These are phyloP conservation scores for Eupithecia pulchellata DNA, from an alignment of 2,888 invertebrate species.

Conservation along the genomic window DNA sequence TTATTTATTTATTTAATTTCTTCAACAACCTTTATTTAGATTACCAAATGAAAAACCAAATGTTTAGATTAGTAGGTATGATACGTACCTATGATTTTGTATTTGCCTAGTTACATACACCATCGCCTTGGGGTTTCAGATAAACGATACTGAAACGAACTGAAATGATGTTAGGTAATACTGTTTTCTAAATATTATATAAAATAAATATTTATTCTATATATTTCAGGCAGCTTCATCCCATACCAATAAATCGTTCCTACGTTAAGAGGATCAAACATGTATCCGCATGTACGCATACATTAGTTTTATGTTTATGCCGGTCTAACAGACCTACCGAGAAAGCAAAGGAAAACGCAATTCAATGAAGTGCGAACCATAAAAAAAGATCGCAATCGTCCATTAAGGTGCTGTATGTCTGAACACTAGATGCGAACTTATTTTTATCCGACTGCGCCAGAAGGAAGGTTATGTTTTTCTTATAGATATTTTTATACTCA, in stretches of 20 bases:
- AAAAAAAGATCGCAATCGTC: conserved; percentile 2
- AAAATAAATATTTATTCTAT: background rate
- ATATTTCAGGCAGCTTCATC: background rate
- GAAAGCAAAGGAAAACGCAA: conserved; percentile 5
- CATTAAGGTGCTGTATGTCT: background rate
- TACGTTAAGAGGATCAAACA: background rate
- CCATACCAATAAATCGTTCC: background rate
- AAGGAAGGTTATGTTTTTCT: background rate
- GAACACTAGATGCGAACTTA: background rate
- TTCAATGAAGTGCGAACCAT: conserved; percentile 14
- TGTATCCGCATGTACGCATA: background rate
- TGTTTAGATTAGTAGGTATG: too few species aligned
- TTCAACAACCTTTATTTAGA: too few species aligned
- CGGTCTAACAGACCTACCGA: background rate
- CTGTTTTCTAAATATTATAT: too few species aligned
- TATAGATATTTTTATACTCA: background rate
- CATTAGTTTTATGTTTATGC: background rate
- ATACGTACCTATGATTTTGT: too few species aligned
- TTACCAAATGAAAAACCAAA: too few species aligned
- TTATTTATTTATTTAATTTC: too few species aligned
- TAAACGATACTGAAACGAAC: too few species aligned
- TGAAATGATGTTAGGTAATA: too few species aligned
- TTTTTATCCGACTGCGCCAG: background rate
- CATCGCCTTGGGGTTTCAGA: too few species aligned
- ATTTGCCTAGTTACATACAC: too few species aligned